Percentiles rank a stretch among this genome's conserved stretches.
These are phyloP conservation scores for Seladonia tumulorum DNA, from an alignment of 2,888 invertebrate species.

Conservation along the genomic window DNA sequence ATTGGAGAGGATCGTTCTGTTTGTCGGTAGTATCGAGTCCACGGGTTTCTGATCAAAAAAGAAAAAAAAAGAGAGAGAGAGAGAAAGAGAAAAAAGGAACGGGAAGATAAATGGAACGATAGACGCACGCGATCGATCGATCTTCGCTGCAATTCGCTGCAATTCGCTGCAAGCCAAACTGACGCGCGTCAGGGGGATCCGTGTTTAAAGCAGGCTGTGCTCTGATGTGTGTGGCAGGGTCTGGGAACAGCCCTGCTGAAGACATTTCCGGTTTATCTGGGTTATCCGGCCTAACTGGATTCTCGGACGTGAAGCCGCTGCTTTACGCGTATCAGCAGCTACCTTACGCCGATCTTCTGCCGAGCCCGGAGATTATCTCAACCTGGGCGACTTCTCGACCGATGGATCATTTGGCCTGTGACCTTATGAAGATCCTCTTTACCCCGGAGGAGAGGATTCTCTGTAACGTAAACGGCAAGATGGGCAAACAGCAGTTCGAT, in stretches of 20 bases:
- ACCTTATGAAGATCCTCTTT: conserved; percentile 84
- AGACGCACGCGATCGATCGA: conserved; percentile 41
- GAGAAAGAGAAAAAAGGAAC: neutral
- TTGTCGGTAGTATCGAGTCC: conserved; percentile 16
- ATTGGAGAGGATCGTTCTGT: conserved; percentile 6
- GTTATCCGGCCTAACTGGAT: conserved; percentile 78
- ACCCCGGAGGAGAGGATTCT: conserved; percentile 84
- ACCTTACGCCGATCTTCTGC: conserved; percentile 84
- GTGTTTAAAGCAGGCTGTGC: conserved; percentile 75
- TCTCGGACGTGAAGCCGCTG: conserved; percentile 79
- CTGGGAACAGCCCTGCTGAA: conserved; percentile 79
- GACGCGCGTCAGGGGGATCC: conserved; percentile 58
- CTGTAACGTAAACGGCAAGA: conserved; percentile 85
- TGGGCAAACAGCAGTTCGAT: conserved; percentile 85
- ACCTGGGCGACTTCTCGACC: conserved; percentile 84
- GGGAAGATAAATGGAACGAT: conserved; percentile 37
- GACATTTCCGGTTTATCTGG: conserved; percentile 81
- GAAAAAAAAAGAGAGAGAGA: conserved; percentile 16
- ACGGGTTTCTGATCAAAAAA: conserved; percentile 38
- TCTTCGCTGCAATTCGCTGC: conserved; percentile 16
- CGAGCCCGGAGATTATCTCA: conserved; percentile 83
- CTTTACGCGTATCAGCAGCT: conserved; percentile 84
- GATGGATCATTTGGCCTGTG: conserved; percentile 84
- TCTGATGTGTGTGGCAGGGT: conserved; percentile 79
- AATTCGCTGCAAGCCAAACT: conserved; percentile 8